Percentiles rank a stretch among this genome's conserved stretches.
phyloP scores from a whole-genome alignment of 92 coral and sea anemone genomes.

The Bergia puertoricense region DNA sequence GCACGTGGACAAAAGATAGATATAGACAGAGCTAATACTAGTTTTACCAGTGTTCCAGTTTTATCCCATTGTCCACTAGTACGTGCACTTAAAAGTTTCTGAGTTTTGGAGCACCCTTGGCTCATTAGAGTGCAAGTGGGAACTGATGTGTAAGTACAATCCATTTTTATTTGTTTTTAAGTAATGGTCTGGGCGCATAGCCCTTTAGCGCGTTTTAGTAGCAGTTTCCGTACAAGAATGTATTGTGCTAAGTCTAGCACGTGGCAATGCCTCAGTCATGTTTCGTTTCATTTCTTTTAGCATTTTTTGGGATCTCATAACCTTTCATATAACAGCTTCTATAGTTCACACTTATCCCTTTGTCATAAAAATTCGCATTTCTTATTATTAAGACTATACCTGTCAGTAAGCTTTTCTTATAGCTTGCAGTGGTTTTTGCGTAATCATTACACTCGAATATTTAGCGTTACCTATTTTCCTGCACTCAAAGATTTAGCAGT shows the following conservation, averaged over 20 bases:
- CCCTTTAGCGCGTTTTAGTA: background rate
- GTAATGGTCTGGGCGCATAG: background rate
- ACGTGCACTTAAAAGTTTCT: no score
- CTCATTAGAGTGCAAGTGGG: constrained; percentile 3
- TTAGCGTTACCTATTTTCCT: background rate
- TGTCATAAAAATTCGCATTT: background rate
- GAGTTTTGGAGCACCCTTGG: background rate
- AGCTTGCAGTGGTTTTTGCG: background rate
- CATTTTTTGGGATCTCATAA: background rate
- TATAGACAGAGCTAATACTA: no score
- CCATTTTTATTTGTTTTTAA: background rate
- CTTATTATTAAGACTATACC: background rate
- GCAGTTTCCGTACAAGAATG: background rate
- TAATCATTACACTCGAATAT: background rate
- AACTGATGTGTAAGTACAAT: background rate
- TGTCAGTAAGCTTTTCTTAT: background rate
- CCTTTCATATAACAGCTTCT: constrained; percentile 1
- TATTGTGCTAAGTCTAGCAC: background rate
- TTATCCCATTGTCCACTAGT: no score
- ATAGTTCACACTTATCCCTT: background rate
- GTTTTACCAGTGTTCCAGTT: no score
- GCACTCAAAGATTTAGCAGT: background rate
- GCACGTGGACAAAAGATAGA: no score
- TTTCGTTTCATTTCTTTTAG: background rate
- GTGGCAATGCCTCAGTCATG: background rate